Evolutionary conservation across 1,140 invertebrate species (phyloP), one percentile per base, ranked within the genome.

Genomic region (Pogonomyrmex californicus): DNA sequence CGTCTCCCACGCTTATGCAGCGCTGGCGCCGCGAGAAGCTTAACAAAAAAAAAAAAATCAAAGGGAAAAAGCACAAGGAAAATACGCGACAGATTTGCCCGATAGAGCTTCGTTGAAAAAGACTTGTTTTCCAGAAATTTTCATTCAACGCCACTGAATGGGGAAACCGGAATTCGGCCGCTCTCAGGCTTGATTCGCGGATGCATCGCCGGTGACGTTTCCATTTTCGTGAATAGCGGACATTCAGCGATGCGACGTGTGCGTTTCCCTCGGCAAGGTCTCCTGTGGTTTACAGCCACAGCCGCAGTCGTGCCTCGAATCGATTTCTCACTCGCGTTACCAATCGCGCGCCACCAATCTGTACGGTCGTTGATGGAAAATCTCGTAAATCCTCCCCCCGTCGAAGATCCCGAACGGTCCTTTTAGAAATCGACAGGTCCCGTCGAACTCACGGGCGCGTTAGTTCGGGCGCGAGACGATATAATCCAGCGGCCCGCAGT

Each of bases 151-250:
- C 4, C 38, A 38, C 30, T 85, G 78, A 87, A 87, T 82, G 56
- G 66, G 23, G 1, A 82, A 82, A 44, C 56, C 33, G 23, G 23
- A 23, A 71, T 41, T 49, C 10, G 33, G 33, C n/a, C 38, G 36
- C 38, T 73, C 58, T 33, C n/a, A 87, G 73, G 49, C 49, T 70
- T 60, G 47, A 44, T 41, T 66, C n/a, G 54, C 44, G 44, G 54
- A 73, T 38, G 7, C 56, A 12, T 33, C 36, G 79, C 70, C 23
- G 23, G 23, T 79, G 63, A 49, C 23, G 65, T 56, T 87, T 65
- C 36, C 60, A 87, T 83, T 87, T 71, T 87, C 49, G 65, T 44
- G 78, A 86, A 71, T 62, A 60, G 56, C 77, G 44, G 12, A 51
- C 75, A 54, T 36, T 60, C 70, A 23, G 23, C 23, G 23, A 23